Evolutionary conservation across 2,888 invertebrate genomes (phyloP).

Genomic region (Dendrolimus pini): DNA sequence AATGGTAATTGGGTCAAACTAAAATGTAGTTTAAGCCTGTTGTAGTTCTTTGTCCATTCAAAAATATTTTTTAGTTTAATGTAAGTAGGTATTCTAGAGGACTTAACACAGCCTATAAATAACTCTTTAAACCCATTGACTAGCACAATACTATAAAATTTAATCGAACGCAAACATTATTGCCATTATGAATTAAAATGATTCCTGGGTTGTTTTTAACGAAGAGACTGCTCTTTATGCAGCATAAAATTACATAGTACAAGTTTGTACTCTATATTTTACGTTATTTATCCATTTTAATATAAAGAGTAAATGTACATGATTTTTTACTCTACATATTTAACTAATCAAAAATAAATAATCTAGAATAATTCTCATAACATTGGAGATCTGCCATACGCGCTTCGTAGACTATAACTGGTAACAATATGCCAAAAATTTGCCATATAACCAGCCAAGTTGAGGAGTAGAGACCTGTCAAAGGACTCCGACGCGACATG

Average conservation of each 20-base stretch:
- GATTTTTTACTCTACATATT: not conserved
- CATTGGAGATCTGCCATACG: conserved; percentile 44
- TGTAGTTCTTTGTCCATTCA: no score
- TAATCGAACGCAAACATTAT: no score
- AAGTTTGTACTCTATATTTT: not conserved
- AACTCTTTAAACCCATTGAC: no score
- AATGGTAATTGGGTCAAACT: no score
- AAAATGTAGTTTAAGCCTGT: no score
- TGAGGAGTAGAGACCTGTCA: conserved; percentile 29
- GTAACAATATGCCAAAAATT: conserved; percentile 26
- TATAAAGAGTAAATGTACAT: not conserved
- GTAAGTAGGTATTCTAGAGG: no score
- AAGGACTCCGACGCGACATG: conserved; percentile 21
- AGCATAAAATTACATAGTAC: not conserved
- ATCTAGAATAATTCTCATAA: conserved; percentile 7
- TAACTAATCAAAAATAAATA: not conserved
- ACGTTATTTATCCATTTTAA: not conserved
- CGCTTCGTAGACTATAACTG: conserved; percentile 20
- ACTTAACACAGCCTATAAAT: no score
- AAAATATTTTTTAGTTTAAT: no score
- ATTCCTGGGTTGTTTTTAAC: no score
- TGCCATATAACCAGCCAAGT: conserved; percentile 27
- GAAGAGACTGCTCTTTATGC: no score
- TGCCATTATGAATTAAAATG: no score
- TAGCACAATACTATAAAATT: no score